phyloP scores from a whole-genome alignment of 2,797 vertebrate genomes.

The Notolabrus celidotus region DNA sequence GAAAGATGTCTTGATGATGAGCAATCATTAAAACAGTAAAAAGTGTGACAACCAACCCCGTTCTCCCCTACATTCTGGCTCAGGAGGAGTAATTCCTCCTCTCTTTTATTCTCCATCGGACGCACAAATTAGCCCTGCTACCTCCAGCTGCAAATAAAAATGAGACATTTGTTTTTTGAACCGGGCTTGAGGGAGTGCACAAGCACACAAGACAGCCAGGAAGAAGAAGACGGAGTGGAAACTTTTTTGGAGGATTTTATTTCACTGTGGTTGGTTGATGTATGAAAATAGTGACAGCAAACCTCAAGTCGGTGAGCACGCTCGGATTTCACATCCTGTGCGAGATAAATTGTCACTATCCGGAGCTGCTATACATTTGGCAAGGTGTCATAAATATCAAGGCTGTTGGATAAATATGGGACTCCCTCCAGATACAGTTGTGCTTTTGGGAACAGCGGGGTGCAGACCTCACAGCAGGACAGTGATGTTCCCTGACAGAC shows the following conservation, averaged over 20 bases:
- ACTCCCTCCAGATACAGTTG: conserved; percentile 19
- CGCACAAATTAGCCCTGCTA: conserved; percentile 11
- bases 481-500: conserved; percentile 2
- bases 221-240: background rate
- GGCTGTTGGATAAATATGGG: conserved; percentile 1
- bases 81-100: background rate
- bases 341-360: background rate
- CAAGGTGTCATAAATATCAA: conserved; percentile 26
- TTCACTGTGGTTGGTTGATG: background rate
- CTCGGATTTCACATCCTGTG: conserved; percentile 19
- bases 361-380: conserved; percentile 1
- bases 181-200: background rate
- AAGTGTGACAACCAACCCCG: too few species aligned
- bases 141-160: conserved; percentile 13
- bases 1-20: too few species aligned
- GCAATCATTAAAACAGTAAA: too few species aligned
- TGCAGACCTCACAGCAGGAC: conserved; percentile 15
- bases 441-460: conserved; percentile 3
- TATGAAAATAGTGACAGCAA: conserved; percentile 5
- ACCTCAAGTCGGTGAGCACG: background rate
- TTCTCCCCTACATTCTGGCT: conserved; percentile 17
- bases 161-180: conserved; percentile 5
- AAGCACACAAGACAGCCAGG: background rate
- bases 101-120: background rate
- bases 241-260: conserved; percentile 2